Evolutionary conservation across 2,888 invertebrate species (phyloP).

Genomic region (Eupithecia vulgata): DNA sequence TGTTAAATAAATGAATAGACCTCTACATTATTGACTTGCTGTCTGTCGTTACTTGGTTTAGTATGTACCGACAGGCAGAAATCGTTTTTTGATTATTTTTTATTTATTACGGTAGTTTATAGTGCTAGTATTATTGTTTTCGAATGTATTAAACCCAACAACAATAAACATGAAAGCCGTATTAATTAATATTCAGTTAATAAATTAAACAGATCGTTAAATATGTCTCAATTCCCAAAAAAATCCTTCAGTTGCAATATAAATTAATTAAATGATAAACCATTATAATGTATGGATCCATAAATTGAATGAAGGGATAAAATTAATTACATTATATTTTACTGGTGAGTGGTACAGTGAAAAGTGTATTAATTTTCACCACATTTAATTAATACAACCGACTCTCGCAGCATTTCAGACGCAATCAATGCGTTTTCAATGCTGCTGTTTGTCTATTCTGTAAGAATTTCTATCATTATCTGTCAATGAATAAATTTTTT

Average conservation of each 20-base stretch:
- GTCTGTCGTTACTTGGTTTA: too few relatives aligned
- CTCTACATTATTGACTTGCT: too few relatives aligned
- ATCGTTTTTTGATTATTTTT: background rate
- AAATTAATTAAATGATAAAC: slow-evolving; percentile 12
- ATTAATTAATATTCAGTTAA: background rate
- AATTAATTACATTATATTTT: slow-evolving; percentile 27
- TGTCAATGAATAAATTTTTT: too few relatives aligned
- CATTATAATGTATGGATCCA: slow-evolving; percentile 19
- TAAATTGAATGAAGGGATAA: slow-evolving; percentile 13
- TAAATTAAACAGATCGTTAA: background rate
- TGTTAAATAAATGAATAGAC: too few relatives aligned
- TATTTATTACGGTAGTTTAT: background rate
- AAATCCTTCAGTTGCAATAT: slow-evolving; percentile 16
- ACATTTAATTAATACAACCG: background rate
- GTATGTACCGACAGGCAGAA: too few relatives aligned
- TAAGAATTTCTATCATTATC: background rate
- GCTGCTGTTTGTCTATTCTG: background rate
- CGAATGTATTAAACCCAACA: background rate
- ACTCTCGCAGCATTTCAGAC: too few relatives aligned
- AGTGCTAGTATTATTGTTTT: background rate
- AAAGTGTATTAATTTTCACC: background rate
- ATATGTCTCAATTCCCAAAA: background rate
- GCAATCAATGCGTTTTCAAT: background rate
- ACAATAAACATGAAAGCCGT: background rate
- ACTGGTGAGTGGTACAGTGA: slow-evolving; percentile 22